Evolutionary conservation across 2,113 vertebrate genomes (phyloP), one percentile per base, ranked within the genome.

Genomic region (Saccopteryx leptura): DNA sequence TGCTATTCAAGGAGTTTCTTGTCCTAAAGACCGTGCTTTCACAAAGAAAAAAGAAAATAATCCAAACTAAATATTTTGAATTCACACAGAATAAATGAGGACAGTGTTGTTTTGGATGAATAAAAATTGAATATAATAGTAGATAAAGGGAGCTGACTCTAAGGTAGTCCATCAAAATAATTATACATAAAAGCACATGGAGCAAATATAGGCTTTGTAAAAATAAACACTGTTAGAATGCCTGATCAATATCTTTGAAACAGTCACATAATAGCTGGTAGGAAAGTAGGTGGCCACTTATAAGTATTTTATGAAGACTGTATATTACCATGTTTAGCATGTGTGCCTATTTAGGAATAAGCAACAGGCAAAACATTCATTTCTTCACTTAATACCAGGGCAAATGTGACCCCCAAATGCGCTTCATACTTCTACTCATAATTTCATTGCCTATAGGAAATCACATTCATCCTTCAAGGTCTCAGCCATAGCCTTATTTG

Each of bases 151-250:
- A 91, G 68, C 17, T 52, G 28, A 91, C 33, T 82, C 26, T 48
- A 87, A 61, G 28, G 24, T 74, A 39, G 74, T 71, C 15, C 31
- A 80, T 89, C 68, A 92, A 90, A 85, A 90, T 78, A 82, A 86
- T 92, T 81, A 66, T 1, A 9, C 33, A 24, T 18, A 28, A 75
- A 84, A 46, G 9, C 4, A 26, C 24, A 26, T n/a, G 50, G 81
- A 85, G 56, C 18, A 71, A 76, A 75, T 54, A 60, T 15, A 86
- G 39, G 13, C 31, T 88, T 54, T 93, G 26, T 52, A 48, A 56
- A 54, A 92, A 65, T 74, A 76, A 87, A n/a, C 39, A 21, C 4
- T 76, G 15, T 75, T 74, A 39, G 75, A 46, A 54, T 2, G 13
- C 5, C 65, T 65, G 12, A 88, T 82, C 15, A 33, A 23, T 85